Conservation (phyloP, 2,888 invertebrate species). For the Drosophila stalkeri region DNA sequence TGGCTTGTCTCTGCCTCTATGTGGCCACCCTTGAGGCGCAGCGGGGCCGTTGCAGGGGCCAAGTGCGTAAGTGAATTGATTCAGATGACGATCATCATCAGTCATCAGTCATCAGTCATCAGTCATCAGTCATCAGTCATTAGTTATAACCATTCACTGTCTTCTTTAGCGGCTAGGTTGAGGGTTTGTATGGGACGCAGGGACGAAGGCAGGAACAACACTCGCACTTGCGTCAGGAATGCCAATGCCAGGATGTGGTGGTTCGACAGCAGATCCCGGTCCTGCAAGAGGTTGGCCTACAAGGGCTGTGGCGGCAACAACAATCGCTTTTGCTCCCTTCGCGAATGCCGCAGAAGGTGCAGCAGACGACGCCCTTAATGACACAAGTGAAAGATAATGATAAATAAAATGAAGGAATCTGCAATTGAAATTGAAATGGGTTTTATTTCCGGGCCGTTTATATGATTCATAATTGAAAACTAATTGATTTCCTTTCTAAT, state of each 20-base stretch:
- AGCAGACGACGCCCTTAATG: not conserved
- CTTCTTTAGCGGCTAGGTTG: not conserved
- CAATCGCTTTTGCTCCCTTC: constrained; percentile 20
- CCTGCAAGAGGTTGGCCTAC: constrained; percentile 5
- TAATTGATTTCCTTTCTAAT: no score
- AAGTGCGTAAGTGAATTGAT: not conserved
- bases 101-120: not conserved
- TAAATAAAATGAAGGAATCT: not conserved
- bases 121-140: not conserved
- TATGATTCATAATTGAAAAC: no score
- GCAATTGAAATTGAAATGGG: not conserved
- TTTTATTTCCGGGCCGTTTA: not conserved
- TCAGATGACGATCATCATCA: no score
- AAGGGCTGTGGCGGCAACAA: constrained; percentile 26
- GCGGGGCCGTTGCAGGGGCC: not conserved
- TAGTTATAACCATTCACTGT: no score
- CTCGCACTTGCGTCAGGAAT: not conserved
- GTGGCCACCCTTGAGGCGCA: constrained; percentile 31
- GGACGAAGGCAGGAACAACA: not conserved
- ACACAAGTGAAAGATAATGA: not conserved
- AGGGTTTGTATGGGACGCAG: not conserved
- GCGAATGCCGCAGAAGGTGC: not conserved
- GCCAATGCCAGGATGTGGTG: constrained; percentile 29
- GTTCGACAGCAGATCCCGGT: constrained; percentile 3
- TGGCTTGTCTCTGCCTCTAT: constrained; percentile 32